Conservation (phyloP, 2,797 vertebrate genomes). For the Gallinago stenura region DNA sequence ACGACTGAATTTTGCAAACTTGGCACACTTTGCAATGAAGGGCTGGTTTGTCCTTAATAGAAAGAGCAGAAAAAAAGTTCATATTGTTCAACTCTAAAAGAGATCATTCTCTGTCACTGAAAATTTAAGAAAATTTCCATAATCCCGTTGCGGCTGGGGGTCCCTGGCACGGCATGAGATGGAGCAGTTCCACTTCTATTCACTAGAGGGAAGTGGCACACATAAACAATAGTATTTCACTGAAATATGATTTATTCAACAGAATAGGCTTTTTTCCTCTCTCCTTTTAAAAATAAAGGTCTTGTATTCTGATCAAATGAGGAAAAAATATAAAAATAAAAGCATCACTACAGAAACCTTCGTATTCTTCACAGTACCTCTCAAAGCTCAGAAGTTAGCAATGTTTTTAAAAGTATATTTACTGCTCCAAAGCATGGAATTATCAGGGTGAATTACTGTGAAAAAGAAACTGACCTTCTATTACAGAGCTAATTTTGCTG, state of each 20-base stretch:
- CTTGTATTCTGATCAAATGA: not conserved
- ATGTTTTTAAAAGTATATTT: not conserved
- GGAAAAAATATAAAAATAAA: not conserved
- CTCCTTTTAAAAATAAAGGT: not conserved
- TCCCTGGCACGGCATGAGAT: not conserved
- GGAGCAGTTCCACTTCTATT: constrained; percentile 30
- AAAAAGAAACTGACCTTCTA: not conserved
- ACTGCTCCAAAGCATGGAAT: not conserved
- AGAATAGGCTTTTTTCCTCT: not conserved
- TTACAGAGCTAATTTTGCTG: not conserved
- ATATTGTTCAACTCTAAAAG: not conserved
- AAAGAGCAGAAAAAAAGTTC: not conserved
- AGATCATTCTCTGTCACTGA: not conserved
- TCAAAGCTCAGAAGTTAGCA: not conserved
- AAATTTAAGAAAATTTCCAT: not conserved
- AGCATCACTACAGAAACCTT: not conserved
- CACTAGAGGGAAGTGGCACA: constrained; percentile 50
- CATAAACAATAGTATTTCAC: not conserved
- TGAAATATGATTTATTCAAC: not conserved
- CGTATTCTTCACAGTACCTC: not conserved
- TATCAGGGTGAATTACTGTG: not conserved
- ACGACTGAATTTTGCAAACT: not conserved
- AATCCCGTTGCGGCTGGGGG: not conserved
- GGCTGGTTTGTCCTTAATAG: not conserved
- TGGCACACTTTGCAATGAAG: not conserved